Percentiles rank a stretch among this genome's conserved stretches.
Evolutionary conservation across 37 sponge, comb jelly and placozoan genomes (phyloP).

Genomic region (Hexactinellida sp.): DNA sequence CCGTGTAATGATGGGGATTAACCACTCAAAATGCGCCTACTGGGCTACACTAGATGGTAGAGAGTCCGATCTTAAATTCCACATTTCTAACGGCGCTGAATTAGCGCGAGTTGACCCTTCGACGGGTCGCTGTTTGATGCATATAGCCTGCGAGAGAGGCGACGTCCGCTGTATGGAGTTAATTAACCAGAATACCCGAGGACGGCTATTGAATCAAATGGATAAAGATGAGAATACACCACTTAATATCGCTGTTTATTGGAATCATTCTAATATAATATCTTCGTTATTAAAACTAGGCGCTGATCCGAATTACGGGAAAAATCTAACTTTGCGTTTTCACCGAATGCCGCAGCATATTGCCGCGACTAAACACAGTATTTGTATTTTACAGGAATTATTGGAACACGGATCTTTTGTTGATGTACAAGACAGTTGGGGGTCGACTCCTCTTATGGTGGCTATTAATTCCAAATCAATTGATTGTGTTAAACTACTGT

Average conservation of each 20-base stretch:
- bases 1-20: not conserved
- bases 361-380: constrained; percentile 41
- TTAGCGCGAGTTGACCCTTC: not conserved
- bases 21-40: constrained; percentile 10
- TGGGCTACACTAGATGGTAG: not conserved
- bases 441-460: constrained; percentile 55
- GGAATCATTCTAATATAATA: not conserved
- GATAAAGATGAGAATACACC: constrained; percentile 18
- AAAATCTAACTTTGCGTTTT: constrained; percentile 20
- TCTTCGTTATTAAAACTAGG: not conserved
- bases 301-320: not conserved
- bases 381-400: constrained; percentile 25
- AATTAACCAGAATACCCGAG: not conserved
- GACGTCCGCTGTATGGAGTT: constrained; percentile 2
- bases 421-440: constrained; percentile 64
- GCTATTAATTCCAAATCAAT: constrained; percentile 28
- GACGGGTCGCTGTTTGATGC: not conserved
- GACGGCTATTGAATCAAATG: not conserved
- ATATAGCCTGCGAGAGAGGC: not conserved
- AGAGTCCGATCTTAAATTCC: not conserved
- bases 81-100: not conserved
- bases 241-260: constrained; percentile 15
- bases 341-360: constrained; percentile 48
- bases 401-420: constrained; percentile 22
- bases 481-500: constrained; percentile 25